These are phyloP conservation scores for Pheucticus melanocephalus DNA, from an alignment of 2,113 vertebrate genomes.

Conservation along the genomic window DNA sequence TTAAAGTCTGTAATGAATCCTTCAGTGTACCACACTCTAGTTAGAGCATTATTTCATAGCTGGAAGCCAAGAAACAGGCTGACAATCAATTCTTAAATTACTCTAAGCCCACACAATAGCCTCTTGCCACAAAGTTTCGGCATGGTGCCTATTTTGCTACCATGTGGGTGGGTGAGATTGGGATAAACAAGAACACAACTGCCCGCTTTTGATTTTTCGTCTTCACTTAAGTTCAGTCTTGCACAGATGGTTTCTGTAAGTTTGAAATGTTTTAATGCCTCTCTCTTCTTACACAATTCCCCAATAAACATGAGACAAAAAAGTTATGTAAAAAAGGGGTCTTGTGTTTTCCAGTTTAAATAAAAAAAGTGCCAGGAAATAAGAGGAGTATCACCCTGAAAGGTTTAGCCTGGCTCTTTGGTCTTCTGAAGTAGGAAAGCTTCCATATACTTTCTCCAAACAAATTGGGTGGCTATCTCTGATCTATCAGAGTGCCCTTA, in stretches of 20 bases:
- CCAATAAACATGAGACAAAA: background rate
- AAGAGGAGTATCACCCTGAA: background rate
- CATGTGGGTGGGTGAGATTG: conserved; percentile 29
- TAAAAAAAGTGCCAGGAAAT: background rate
- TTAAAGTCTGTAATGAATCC: background rate
- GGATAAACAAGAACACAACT: conserved; percentile 50
- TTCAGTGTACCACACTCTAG: background rate
- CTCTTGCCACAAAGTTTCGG: conserved; percentile 40
- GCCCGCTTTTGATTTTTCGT: conserved; percentile 34
- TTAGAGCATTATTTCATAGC: conserved; percentile 29
- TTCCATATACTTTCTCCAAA: conserved; percentile 23
- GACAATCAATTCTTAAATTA: conserved; percentile 41
- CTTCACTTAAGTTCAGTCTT: background rate
- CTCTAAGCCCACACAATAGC: conserved; percentile 56
- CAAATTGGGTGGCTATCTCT: conserved; percentile 64
- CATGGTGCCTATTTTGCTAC: conserved; percentile 21
- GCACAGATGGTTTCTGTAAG: background rate
- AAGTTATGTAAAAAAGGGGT: background rate
- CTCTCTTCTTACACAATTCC: background rate
- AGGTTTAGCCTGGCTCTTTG: background rate
- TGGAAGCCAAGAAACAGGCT: conserved; percentile 17
- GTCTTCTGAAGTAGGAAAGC: conserved; percentile 15
- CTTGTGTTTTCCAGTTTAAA: background rate
- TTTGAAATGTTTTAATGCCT: background rate
- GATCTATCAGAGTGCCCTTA: conserved; percentile 33